phyloP scores from a whole-genome alignment of 2,797 vertebrate genomes.

The Manis crassicaudata region DNA sequence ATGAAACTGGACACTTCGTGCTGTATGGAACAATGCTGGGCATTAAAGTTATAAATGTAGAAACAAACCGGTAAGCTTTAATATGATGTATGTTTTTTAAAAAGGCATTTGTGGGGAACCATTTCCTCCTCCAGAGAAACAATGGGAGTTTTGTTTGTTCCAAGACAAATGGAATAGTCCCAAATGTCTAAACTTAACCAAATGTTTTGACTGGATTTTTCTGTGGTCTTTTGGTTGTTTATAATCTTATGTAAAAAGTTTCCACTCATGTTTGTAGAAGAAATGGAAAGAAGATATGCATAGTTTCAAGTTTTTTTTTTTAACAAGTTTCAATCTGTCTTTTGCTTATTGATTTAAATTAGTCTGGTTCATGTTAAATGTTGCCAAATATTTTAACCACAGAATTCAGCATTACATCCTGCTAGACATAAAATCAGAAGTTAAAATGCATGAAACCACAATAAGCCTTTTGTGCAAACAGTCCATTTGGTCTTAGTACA shows the following conservation, averaged over 20 bases:
- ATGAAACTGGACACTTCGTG: conserved; percentile 98
- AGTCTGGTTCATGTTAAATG: conserved; percentile 46
- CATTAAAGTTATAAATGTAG: conserved; percentile 99
- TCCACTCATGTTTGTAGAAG: conserved; percentile 75
- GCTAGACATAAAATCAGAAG: conserved; percentile 75
- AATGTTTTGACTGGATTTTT: conserved; percentile 79
- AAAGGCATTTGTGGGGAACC: conserved; percentile 32
- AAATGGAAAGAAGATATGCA: conserved; percentile 76
- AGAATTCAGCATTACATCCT: conserved; percentile 72
- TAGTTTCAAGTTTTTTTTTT: conserved; percentile 63
- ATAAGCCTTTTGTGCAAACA: conserved; percentile 62
- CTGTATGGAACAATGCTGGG: conserved; percentile 99
- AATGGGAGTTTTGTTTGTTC: conserved; percentile 74
- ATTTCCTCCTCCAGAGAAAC: conserved; percentile 64
- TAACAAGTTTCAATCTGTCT: conserved; percentile 73
- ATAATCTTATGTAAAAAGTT: conserved; percentile 78
- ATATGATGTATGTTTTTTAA: conserved; percentile 31
- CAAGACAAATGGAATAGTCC: conserved; percentile 69
- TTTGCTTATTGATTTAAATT: conserved; percentile 72
- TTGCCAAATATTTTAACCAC: conserved; percentile 79
- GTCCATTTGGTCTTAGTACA: conserved; percentile 55
- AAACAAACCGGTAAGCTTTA: conserved; percentile 94
- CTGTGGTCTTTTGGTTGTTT: conserved; percentile 77
- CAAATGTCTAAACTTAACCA: conserved; percentile 77
- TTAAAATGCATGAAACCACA: conserved; percentile 73